These are phyloP conservation scores for Micromesistius poutassou DNA, from an alignment of 2,797 vertebrate genomes.

Conservation along the genomic window DNA sequence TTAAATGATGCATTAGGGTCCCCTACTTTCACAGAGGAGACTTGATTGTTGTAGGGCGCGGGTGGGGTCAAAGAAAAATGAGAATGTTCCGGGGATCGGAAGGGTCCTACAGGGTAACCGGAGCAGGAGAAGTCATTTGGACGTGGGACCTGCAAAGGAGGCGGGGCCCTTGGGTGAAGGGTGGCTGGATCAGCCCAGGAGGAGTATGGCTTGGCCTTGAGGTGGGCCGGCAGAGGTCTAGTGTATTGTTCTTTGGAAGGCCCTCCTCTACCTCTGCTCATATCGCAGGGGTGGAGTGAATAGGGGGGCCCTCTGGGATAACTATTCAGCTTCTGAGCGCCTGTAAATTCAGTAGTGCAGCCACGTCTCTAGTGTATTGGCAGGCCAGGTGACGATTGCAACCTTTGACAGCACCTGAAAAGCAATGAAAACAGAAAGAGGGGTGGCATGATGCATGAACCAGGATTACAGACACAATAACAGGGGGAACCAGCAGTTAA, in stretches of 20 bases:
- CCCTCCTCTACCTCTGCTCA: conserved; percentile 77
- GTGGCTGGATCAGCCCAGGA: conserved; percentile 34
- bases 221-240: conserved; percentile 28
- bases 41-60: conserved; percentile 26
- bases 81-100: conserved; percentile 29
- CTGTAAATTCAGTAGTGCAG: conserved; percentile 22
- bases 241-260: conserved; percentile 62
- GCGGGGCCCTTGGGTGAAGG: conserved; percentile 32
- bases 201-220: conserved; percentile 31
- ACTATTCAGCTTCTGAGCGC: conserved; percentile 34
- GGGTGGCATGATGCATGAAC: neutral
- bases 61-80: conserved; percentile 31
- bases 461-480: neutral
- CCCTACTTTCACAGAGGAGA: conserved; percentile 13
- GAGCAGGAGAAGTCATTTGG: conserved; percentile 38
- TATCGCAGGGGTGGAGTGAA: conserved; percentile 70
- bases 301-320: conserved; percentile 42
- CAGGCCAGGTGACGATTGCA: conserved; percentile 22
- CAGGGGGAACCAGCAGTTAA: neutral
- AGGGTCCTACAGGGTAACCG: conserved; percentile 23
- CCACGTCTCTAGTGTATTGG: conserved; percentile 24
- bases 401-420: conserved; percentile 52
- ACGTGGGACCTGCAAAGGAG: conserved; percentile 39
- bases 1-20: conserved; percentile 31
- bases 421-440: conserved; percentile 38